Percentiles rank a stretch among this genome's conserved stretches.
phyloP scores from a whole-genome alignment of 2,888 invertebrate genomes.

The Choristoneura rosaceana region DNA sequence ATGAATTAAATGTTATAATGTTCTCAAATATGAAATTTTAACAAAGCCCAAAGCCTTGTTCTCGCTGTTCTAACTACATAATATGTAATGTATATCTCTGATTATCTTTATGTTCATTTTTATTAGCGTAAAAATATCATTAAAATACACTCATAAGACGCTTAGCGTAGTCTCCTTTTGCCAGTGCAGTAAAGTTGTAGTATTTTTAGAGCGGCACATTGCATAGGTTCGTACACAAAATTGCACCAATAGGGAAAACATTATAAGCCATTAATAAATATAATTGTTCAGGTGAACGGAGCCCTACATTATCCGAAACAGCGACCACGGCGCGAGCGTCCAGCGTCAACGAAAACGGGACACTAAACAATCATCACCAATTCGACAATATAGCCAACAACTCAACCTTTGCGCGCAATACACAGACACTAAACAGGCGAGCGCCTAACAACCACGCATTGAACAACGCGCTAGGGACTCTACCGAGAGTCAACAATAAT shows the following conservation, averaged over 20 bases:
- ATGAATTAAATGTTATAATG: too few relatives aligned
- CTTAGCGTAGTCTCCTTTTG: too few relatives aligned
- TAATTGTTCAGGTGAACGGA: constrained; percentile 87
- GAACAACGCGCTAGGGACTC: constrained; percentile 77
- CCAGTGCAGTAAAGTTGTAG: too few relatives aligned
- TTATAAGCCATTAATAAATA: neutral
- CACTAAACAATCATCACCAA: constrained; percentile 66
- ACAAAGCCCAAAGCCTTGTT: too few relatives aligned
- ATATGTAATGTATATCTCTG: too few relatives aligned
- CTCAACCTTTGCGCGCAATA: constrained; percentile 68
- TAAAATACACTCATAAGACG: too few relatives aligned
- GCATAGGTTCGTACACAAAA: neutral
- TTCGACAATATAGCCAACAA: constrained; percentile 68
- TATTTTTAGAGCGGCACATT: neutral
- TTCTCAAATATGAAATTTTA: too few relatives aligned
- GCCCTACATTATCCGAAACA: constrained; percentile 93
- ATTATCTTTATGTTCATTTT: too few relatives aligned
- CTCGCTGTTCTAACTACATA: too few relatives aligned
- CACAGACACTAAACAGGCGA: constrained; percentile 76
- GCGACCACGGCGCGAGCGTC: constrained; percentile 93
- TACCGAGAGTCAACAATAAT: constrained; percentile 76
- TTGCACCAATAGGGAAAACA: neutral
- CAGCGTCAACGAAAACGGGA: constrained; percentile 85
- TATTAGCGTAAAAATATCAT: too few relatives aligned
- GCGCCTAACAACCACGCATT: constrained; percentile 69